Evolutionary conservation across 1,140 invertebrate genomes (phyloP), one percentile per base, ranked within the genome.

Genomic region (Piezodorus guildinii): DNA sequence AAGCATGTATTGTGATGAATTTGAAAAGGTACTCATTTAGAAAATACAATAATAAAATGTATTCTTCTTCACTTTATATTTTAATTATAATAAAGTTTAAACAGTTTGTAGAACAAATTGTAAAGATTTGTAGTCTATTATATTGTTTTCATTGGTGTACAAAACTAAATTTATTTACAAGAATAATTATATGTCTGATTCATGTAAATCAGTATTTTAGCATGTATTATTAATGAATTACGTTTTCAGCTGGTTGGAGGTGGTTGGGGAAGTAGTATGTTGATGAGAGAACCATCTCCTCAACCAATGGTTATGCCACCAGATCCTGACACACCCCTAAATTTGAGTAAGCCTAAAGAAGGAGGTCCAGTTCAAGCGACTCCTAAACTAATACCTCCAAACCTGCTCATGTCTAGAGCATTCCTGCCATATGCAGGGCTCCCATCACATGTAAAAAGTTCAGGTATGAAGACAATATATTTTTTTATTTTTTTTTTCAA

Each of bases 291-390:
- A 68, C 75, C 71, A 71, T 76, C 72, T 44, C 77, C 70, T 70
- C 73, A 21, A 25, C 52, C 17, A 56, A 21, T 25, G 19, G 19
- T 56, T 9, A 15, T 56, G 19, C 52, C 23, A 9, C 77, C 23
- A 15, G 85, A 88, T 69, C 79, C 86, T 6, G 91, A 94, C 70
- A 84, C 87, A 0, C 91, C 91, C 0, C 76, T 95, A 0, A 94
- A 94, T 75, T 82, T 95, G 8, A 88, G 84, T 67, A 94, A 94
- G 76, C 91, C 91, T 27, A 88, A 92, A 71, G 80, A 78, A 16
- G 62, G 75, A 64, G 76, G 79, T 65, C 77, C 77, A 46, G 76
- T 74, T 71, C 72, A 72, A 2, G 79, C 80, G 3, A 81, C 80
- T 0, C 81, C 80, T 0, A 81, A 82, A 68, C 74, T 83, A 23